These are phyloP conservation scores for Panulirus ornatus DNA, from an alignment of 1,140 invertebrate genomes.

Conservation along the genomic window DNA sequence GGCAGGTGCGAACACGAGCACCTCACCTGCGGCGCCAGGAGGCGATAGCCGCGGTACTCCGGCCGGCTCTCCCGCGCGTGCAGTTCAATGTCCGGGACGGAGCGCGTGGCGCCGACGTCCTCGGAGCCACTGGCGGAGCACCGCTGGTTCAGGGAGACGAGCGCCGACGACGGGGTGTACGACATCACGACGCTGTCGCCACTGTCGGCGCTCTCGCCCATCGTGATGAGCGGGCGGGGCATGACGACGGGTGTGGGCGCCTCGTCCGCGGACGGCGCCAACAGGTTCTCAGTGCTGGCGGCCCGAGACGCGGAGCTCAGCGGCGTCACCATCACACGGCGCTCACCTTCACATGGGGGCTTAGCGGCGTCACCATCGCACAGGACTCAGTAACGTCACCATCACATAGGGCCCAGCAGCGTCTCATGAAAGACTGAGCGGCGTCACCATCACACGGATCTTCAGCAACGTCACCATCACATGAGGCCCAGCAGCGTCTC, in stretches of 20 bases:
- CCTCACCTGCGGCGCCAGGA: constrained; percentile 74
- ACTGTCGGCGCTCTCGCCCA: constrained; percentile 68
- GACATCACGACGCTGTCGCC: constrained; percentile 71
- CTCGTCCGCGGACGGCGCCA: constrained; percentile 61
- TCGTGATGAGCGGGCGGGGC: constrained; percentile 72
- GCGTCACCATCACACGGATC: constrained; percentile 2
- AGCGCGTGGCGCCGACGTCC: constrained; percentile 82
- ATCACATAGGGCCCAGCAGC: neutral
- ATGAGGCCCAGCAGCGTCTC: neutral
- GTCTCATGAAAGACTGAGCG: neutral
- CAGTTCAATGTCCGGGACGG: constrained; percentile 92
- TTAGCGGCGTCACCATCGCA: neutral
- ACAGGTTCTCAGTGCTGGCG: constrained; percentile 66
- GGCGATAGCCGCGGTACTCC: constrained; percentile 76
- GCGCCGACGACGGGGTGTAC: constrained; percentile 58
- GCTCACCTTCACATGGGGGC: too few relatives aligned
- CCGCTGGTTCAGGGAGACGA: constrained; percentile 70
- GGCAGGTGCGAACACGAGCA: constrained; percentile 76
- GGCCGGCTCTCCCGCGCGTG: constrained; percentile 83
- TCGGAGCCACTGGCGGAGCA: constrained; percentile 44
- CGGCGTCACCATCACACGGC: constrained; percentile 71
- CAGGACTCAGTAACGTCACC: constrained; percentile 2
- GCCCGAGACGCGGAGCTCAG: constrained; percentile 50
- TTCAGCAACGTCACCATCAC: constrained; percentile 25
- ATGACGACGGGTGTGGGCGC: constrained; percentile 47